These are phyloP conservation scores for Malthinus seriepunctatus DNA, from an alignment of 2,888 invertebrate genomes.

Conservation along the genomic window DNA sequence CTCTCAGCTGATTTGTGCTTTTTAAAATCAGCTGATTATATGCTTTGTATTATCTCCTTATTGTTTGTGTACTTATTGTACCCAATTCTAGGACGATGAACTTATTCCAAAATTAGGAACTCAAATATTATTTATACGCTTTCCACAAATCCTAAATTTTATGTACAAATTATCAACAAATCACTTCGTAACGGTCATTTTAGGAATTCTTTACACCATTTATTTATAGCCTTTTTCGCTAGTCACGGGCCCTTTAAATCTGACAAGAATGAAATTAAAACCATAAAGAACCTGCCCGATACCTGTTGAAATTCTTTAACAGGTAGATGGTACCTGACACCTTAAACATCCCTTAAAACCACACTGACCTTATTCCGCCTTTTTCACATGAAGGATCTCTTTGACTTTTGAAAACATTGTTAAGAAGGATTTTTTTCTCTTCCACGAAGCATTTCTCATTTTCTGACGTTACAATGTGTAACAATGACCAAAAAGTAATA, in stretches of 20 bases:
- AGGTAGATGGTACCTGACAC: slow-evolving; percentile 30
- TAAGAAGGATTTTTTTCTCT: slow-evolving; percentile 16
- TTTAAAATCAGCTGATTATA: slow-evolving; percentile 28
- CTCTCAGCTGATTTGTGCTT: slow-evolving; percentile 21
- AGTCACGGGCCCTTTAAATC: slow-evolving; percentile 27
- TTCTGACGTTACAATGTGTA: slow-evolving; percentile 27
- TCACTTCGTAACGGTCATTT: slow-evolving; percentile 8
- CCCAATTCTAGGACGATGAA: slow-evolving; percentile 30
- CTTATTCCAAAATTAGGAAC: slow-evolving; percentile 24
- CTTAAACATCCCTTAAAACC: slow-evolving; percentile 12
- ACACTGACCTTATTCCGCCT: slow-evolving; percentile 30
- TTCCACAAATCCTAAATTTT: slow-evolving; percentile 15
- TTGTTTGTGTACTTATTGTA: slow-evolving; percentile 29
- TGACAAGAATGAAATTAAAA: slow-evolving; percentile 18
- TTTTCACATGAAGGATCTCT: slow-evolving; percentile 28
- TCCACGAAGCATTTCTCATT: slow-evolving; percentile 33
- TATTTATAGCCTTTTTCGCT: slow-evolving; percentile 19
- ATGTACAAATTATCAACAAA: slow-evolving; percentile 2
- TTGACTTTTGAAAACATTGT: slow-evolving; percentile 28
- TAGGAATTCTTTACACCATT: not conserved
- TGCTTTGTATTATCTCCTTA: slow-evolving; percentile 24
- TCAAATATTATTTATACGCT: slow-evolving; percentile 20
- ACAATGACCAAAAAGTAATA: slow-evolving; percentile 20
- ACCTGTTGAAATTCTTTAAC: slow-evolving; percentile 28
- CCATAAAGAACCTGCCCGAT: slow-evolving; percentile 30